Evolutionary conservation across 1,140 invertebrate species (phyloP).

Genomic region (Lepeophtheirus salmonis): DNA sequence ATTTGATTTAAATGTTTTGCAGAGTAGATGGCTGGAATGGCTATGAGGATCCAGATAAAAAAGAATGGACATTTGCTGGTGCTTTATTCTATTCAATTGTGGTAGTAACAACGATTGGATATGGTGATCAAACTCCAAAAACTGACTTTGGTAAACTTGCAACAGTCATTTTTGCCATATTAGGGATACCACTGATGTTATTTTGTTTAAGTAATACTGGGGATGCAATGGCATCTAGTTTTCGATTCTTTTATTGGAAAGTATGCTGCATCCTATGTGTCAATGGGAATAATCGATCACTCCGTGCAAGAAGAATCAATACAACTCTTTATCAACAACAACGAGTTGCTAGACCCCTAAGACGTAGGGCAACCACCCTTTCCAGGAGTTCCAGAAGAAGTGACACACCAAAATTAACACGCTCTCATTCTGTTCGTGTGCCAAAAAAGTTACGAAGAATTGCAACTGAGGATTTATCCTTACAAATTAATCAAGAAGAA

Average conservation of each 20-base stretch:
- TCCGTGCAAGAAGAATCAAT: too few species aligned
- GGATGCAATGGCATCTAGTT: slow-evolving; percentile 27
- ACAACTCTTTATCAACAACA: too few species aligned
- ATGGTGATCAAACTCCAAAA: slow-evolving; percentile 26
- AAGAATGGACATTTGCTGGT: slow-evolving; percentile 1
- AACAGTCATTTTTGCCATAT: slow-evolving; percentile 25
- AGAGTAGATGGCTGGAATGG: slow-evolving; percentile 6
- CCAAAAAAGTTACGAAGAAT: too few species aligned
- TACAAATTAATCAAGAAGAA: too few species aligned
- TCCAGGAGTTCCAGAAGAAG: too few species aligned
- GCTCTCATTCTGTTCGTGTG: too few species aligned
- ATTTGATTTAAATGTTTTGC: neutral
- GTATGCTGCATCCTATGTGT: slow-evolving; percentile 28
- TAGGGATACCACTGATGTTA: slow-evolving; percentile 26
- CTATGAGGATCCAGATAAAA: neutral
- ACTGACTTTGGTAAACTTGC: slow-evolving; percentile 25
- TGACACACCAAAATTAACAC: too few species aligned
- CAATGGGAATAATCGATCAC: too few species aligned
- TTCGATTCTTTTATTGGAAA: slow-evolving; percentile 30
- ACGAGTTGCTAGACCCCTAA: too few species aligned
- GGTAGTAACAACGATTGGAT: slow-evolving; percentile 21
- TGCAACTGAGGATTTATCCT: too few species aligned
- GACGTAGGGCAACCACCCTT: too few species aligned
- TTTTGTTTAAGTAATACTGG: slow-evolving; percentile 26
- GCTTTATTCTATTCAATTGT: slow-evolving; percentile 14